These are phyloP conservation scores for Tamandua tetradactyla DNA, from an alignment of 2,797 vertebrate species.

Conservation along the genomic window DNA sequence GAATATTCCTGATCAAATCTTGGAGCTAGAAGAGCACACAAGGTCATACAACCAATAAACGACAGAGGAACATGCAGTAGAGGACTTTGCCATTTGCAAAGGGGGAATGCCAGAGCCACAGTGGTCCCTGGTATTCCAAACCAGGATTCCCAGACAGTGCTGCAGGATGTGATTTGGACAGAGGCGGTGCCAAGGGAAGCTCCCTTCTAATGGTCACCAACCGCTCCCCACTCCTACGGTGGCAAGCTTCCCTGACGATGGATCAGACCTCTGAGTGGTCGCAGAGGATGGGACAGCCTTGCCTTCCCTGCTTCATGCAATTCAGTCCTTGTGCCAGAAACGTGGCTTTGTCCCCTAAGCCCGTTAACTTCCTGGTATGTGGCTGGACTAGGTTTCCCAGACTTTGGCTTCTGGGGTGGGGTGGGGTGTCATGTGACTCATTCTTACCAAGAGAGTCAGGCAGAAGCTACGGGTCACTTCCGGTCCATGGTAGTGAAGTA, in stretches of 20 bases:
- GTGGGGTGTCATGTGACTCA: neutral
- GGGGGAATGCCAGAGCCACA: neutral
- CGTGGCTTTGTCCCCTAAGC: neutral
- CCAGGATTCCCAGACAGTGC: neutral
- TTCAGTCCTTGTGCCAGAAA: neutral
- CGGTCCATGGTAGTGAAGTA: neutral
- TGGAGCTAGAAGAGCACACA: neutral
- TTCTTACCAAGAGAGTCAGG: neutral
- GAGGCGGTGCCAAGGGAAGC: neutral
- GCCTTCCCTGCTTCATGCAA: neutral
- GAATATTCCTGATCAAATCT: neutral
- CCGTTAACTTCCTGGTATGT: neutral
- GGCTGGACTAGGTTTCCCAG: neutral
- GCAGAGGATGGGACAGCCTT: neutral
- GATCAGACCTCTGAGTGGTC: neutral
- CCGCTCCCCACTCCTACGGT: neutral
- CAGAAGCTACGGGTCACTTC: neutral
- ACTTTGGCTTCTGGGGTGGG: neutral
- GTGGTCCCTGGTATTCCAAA: neutral
- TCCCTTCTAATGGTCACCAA: neutral
- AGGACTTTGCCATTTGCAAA: neutral
- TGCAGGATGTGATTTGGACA: neutral
- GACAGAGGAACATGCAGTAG: neutral
- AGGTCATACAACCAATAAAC: neutral
- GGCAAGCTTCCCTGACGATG: neutral